These are phyloP conservation scores for Fistularia commersonii DNA, from an alignment of 2,797 vertebrate species.

Conservation along the genomic window DNA sequence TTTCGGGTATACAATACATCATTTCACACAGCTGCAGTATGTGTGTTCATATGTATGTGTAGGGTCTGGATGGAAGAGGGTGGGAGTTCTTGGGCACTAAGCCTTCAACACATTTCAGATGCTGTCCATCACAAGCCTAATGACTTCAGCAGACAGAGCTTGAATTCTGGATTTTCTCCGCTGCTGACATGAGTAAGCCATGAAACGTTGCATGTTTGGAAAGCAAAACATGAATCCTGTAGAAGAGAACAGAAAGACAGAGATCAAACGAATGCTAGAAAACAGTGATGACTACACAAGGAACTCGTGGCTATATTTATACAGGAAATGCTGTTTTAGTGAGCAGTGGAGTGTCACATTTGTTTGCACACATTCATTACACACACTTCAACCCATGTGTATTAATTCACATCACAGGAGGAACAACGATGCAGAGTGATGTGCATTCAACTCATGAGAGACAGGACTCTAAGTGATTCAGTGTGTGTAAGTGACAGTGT, in stretches of 20 bases:
- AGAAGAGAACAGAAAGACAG: too few relatives aligned
- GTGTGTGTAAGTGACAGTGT: conserved; percentile 36
- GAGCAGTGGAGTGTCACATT: conserved; percentile 8
- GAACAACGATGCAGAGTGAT: too few relatives aligned
- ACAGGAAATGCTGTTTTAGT: neutral
- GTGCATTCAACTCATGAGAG: too few relatives aligned
- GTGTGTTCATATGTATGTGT: conserved; percentile 7
- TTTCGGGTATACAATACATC: conserved; percentile 3
- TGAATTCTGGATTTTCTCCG: conserved; percentile 60
- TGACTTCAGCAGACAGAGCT: conserved; percentile 71
- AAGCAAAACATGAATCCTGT: conserved; percentile 49
- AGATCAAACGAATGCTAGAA: conserved; percentile 29
- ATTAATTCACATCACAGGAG: too few relatives aligned
- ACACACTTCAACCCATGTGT: neutral
- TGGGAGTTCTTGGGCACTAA: conserved; percentile 53
- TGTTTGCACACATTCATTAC: conserved; percentile 3
- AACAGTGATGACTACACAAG: conserved; percentile 10
- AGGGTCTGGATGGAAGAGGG: conserved; percentile 52
- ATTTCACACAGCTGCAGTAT: conserved; percentile 17
- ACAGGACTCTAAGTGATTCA: conserved; percentile 42
- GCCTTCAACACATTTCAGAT: conserved; percentile 65
- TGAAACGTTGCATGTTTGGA: conserved; percentile 67
- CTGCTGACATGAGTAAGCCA: conserved; percentile 48
- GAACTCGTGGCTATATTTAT: conserved; percentile 1
- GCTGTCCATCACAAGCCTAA: conserved; percentile 66